These are phyloP conservation scores for Sceliomorpha sp. DNA, from an alignment of 2,888 invertebrate genomes.

Conservation along the genomic window DNA sequence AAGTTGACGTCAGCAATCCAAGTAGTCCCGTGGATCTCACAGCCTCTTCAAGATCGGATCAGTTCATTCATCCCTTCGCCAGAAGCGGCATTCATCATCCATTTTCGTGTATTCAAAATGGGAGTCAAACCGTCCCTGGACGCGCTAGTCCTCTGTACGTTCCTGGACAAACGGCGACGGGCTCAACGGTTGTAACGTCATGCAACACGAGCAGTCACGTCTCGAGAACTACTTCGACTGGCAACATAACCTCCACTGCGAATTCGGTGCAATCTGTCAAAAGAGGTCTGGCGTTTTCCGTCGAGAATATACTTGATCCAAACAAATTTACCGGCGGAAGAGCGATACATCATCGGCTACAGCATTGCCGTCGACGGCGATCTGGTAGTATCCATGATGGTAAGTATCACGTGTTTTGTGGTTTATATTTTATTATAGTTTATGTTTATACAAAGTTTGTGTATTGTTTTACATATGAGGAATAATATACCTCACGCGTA, in stretches of 20 bases:
- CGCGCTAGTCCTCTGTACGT: conserved; percentile 57
- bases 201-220: conserved; percentile 63
- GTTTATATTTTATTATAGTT: not conserved
- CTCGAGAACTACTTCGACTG: conserved; percentile 62
- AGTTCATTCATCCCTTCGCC: conserved; percentile 69
- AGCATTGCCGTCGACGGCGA: conserved; percentile 69
- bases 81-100: conserved; percentile 66
- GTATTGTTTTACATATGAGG: not conserved
- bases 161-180: conserved; percentile 66
- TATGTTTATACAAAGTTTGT: not conserved
- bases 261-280: conserved; percentile 83
- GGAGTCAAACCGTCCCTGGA: conserved; percentile 42
- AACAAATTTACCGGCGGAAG: conserved; percentile 90
- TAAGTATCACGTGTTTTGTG: conserved; percentile 39
- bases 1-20: conserved; percentile 74
- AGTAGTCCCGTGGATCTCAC: conserved; percentile 80
- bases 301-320: conserved; percentile 94
- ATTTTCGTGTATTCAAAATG: conserved; percentile 68
- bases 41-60: conserved; percentile 72
- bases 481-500: too few species aligned
- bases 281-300: conserved; percentile 90
- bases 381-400: conserved; percentile 77
- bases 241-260: conserved; percentile 68
- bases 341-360: conserved; percentile 65
- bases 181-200: conserved; percentile 64